A percentile compares a stretch with the other conserved stretches of the same genome.
These are phyloP conservation scores for Pantala flavescens DNA, from an alignment of 1,140 invertebrate genomes.

Conservation along the genomic window DNA sequence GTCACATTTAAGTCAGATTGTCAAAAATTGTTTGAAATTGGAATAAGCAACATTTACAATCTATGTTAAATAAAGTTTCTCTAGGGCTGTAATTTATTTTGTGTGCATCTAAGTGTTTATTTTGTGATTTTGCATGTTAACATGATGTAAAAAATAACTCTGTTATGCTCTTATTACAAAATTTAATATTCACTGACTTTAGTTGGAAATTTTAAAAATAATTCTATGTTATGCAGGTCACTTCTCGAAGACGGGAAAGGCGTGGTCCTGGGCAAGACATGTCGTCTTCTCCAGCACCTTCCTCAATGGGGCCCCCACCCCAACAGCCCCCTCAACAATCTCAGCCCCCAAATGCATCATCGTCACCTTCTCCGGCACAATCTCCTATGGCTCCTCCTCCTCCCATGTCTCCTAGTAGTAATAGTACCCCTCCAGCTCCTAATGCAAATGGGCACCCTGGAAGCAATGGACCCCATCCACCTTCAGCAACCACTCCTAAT, in stretches of 20 bases:
- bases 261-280: constrained; percentile 21
- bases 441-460: constrained; percentile 8
- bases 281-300: constrained; percentile 25
- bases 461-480: constrained; percentile 7
- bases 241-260: constrained; percentile 1
- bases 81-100: too few species aligned
- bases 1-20: too few species aligned
- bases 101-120: too few species aligned
- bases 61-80: too few species aligned
- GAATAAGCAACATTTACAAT: too few species aligned
- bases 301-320: constrained; percentile 15
- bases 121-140: too few species aligned
- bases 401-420: constrained; percentile 23
- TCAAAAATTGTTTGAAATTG: too few species aligned
- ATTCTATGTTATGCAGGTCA: not conserved
- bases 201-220: too few species aligned
- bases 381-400: constrained; percentile 24
- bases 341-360: constrained; percentile 16
- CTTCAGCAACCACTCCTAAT: not conserved
- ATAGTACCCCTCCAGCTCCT: not conserved
- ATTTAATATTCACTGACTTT: too few species aligned
- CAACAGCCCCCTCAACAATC: constrained; percentile 17
- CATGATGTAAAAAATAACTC: too few species aligned
- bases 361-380: constrained; percentile 18
- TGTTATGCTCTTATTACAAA: too few species aligned